Percentiles rank a stretch among this genome's conserved stretches.
Conservation (phyloP, 1,140 invertebrate species). For the Panagrolaimus sp. region DNA sequence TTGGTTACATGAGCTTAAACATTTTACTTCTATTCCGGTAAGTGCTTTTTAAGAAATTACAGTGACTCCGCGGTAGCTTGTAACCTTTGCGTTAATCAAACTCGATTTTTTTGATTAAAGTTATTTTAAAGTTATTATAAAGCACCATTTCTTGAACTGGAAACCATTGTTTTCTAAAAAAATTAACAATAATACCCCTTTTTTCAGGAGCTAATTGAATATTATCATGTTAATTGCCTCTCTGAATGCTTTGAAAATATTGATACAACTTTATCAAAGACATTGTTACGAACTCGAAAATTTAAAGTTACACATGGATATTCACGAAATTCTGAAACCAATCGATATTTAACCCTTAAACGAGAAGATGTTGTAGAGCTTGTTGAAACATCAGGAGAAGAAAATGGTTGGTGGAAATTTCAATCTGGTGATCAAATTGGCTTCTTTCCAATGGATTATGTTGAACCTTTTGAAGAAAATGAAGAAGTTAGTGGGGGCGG, state of each 20-base stretch:
- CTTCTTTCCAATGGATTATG: conserved; percentile 8
- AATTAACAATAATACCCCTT: background rate
- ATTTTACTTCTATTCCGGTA: background rate
- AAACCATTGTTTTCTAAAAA: background rate
- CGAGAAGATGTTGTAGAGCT: background rate
- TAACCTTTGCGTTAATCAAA: too few species aligned
- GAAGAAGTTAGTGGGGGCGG: background rate
- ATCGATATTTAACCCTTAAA: background rate
- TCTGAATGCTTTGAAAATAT: conserved; percentile 8
- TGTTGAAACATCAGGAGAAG: background rate
- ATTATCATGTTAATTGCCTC: background rate
- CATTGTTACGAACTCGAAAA: background rate
- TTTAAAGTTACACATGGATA: background rate
- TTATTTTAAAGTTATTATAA: too few species aligned
- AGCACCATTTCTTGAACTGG: too few species aligned
- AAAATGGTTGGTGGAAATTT: conserved; percentile 1
- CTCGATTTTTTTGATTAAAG: too few species aligned
- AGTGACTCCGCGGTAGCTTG: too few species aligned
- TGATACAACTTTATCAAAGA: background rate
- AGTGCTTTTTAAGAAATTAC: too few species aligned
- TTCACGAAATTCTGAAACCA: background rate
- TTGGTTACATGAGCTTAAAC: background rate
- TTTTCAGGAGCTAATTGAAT: background rate
- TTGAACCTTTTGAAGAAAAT: background rate
- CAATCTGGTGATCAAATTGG: background rate